Evolutionary conservation across 2,888 invertebrate species (phyloP), one percentile per base, ranked within the genome.

Genomic region (Scaeva pyrastri): DNA sequence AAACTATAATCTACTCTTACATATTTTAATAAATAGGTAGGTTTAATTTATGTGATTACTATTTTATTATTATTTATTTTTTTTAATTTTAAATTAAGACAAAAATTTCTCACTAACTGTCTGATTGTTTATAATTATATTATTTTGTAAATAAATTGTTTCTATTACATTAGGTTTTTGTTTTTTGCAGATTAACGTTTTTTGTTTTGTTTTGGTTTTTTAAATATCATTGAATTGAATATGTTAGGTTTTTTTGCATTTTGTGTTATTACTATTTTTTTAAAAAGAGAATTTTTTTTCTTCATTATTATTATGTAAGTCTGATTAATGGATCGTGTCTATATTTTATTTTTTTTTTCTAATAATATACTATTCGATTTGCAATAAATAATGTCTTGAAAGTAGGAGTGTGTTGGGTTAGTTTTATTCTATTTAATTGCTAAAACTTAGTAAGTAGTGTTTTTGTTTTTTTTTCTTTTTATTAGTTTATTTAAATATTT

Each of bases 181-280:
- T 76, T 83, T 77, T 74, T 83, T 88, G 83, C 79, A 75, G 79
- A 88, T 85, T 87, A 88, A 86, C 82, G 62, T 88, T 87, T 74
- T 71, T 75, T 68, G 68, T 64, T 39, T 23, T 36, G 10, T 45
- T 71, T 75, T 68, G 60, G 56, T 31, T 31, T 31, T 39, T 23
- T 36, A 12, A 31, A 26, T 55, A 14, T 68, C 58, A 45, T 31
- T 74, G 52, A 62, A 48, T 64, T 39, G 31, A 58, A 50, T 64
- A 72, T 58, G 55, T 79, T 19, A 66, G n/a, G n/a, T n/a, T 5
- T 19, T 23, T 70, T 66, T 86, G 60, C 31, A 79, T 43, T 79
- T 79, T 87, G 76, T 78, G 73, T 64, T 55, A 4, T 64, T 70
- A 26, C 48, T 72, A 56, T 55, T 60, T 50, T 26, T 48, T 74